Evolutionary conservation across 2,113 vertebrate genomes (phyloP).

Genomic region (Saguinus imperator): DNA sequence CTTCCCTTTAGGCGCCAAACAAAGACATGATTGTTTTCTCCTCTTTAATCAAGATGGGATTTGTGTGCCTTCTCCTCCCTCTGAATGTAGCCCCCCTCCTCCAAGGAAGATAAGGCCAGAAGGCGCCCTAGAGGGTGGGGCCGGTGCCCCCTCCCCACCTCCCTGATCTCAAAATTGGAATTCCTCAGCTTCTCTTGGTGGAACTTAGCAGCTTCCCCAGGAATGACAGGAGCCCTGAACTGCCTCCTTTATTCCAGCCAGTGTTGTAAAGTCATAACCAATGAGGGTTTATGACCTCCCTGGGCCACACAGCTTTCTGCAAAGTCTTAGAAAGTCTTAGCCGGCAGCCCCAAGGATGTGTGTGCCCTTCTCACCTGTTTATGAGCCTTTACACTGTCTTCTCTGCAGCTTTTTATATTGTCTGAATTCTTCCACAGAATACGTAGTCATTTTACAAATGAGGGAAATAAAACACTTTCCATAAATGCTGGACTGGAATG

Average conservation of each 20-base stretch:
- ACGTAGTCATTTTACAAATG: not conserved
- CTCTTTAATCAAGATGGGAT: slow-evolving; percentile 58
- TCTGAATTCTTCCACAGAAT: not conserved
- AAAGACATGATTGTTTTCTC: slow-evolving; percentile 64
- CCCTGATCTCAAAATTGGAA: not conserved
- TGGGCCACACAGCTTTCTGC: too few relatives aligned
- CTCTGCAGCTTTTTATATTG: not conserved
- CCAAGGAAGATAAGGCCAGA: slow-evolving; percentile 50
- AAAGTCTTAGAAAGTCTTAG: not conserved
- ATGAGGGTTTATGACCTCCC: not conserved
- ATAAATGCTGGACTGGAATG: not conserved
- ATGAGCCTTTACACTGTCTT: not conserved
- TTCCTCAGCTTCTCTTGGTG: not conserved
- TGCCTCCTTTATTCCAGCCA: not conserved
- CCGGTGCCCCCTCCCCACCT: not conserved
- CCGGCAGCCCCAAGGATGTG: not conserved
- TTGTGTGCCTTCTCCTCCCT: slow-evolving; percentile 59
- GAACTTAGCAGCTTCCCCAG: not conserved
- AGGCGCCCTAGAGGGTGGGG: not conserved
- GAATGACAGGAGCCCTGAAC: not conserved
- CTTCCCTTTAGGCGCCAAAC: slow-evolving; percentile 27
- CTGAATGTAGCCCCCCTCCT: not conserved
- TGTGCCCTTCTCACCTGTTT: not conserved
- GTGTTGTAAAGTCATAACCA: not conserved
- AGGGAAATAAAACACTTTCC: not conserved